Percentiles rank a stretch among this genome's conserved stretches.
phyloP scores from a whole-genome alignment of 1,140 invertebrate species.

The Lepidurus arcticus region DNA sequence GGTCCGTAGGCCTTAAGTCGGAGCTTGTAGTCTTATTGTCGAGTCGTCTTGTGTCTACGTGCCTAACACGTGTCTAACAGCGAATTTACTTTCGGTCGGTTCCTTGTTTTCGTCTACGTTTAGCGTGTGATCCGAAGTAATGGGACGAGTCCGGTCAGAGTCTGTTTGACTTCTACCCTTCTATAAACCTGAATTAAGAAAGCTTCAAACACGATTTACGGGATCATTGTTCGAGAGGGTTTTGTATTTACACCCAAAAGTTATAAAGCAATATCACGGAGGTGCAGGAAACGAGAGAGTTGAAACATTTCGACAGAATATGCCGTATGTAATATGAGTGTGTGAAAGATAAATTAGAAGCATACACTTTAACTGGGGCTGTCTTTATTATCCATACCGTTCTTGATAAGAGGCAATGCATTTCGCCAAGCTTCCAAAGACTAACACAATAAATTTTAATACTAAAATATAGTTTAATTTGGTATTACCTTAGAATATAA shows the following conservation, averaged over 20 bases:
- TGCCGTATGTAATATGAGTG: too few relatives aligned
- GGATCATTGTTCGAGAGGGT: not conserved
- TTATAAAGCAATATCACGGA: constrained; percentile 19
- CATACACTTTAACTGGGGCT: not conserved
- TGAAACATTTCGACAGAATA: too few relatives aligned
- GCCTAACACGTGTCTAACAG: too few relatives aligned
- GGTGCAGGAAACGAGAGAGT: not conserved
- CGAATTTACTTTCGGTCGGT: too few relatives aligned
- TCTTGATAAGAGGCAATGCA: constrained; percentile 26
- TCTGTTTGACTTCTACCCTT: too few relatives aligned
- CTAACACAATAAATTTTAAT: constrained; percentile 11
- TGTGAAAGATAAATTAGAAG: not conserved
- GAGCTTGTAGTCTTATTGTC: too few relatives aligned
- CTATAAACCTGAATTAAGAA: not conserved
- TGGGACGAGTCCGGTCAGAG: too few relatives aligned
- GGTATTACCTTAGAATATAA: constrained; percentile 56
- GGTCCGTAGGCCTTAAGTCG: too few relatives aligned
- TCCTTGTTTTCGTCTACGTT: too few relatives aligned
- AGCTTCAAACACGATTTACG: not conserved
- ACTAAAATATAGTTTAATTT: constrained; percentile 30
- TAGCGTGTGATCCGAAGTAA: too few relatives aligned
- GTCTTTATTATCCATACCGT: not conserved
- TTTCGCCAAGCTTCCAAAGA: constrained; percentile 25
- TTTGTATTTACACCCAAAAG: not conserved
- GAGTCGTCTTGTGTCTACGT: too few relatives aligned